Conservation (phyloP, 2,113 vertebrate species). For the Pseudorasbora parva region DNA sequence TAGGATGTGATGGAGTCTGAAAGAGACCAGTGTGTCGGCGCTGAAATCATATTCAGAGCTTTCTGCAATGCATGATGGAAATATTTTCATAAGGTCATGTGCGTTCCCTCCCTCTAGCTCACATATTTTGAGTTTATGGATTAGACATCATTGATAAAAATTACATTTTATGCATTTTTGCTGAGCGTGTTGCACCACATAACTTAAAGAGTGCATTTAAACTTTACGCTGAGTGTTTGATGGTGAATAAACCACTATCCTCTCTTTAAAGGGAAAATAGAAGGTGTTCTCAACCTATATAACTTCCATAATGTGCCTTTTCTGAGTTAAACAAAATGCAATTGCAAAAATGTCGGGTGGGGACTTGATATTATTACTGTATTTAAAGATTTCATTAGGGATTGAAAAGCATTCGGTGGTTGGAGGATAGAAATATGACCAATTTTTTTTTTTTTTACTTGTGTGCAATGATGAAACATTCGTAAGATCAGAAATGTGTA, state of each 20-base stretch:
- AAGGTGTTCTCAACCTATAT: not conserved
- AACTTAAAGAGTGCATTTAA: conserved; percentile 40
- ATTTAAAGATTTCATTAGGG: no score
- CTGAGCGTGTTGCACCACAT: conserved; percentile 33
- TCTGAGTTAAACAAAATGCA: not conserved
- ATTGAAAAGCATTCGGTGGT: no score
- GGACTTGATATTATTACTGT: no score
- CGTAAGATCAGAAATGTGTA: not conserved
- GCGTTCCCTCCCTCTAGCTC: conserved; percentile 34
- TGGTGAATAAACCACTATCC: conserved; percentile 1
- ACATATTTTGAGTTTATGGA: conserved; percentile 47
- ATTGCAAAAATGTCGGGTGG: not conserved
- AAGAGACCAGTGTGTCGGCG: conserved; percentile 46
- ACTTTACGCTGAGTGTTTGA: conserved; percentile 38
- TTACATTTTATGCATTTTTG: conserved; percentile 21
- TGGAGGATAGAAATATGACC: no score
- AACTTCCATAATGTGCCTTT: not conserved
- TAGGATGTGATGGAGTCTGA: conserved; percentile 51
- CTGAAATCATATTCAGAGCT: conserved; percentile 45
- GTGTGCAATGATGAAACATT: not conserved
- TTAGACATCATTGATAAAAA: conserved; percentile 41
- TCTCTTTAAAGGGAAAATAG: not conserved
- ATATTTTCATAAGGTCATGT: conserved; percentile 53
- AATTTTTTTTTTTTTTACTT: not conserved
- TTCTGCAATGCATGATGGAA: conserved; percentile 36